Conservation (phyloP, 2,888 invertebrate genomes). For the Malthinus seriepunctatus region DNA sequence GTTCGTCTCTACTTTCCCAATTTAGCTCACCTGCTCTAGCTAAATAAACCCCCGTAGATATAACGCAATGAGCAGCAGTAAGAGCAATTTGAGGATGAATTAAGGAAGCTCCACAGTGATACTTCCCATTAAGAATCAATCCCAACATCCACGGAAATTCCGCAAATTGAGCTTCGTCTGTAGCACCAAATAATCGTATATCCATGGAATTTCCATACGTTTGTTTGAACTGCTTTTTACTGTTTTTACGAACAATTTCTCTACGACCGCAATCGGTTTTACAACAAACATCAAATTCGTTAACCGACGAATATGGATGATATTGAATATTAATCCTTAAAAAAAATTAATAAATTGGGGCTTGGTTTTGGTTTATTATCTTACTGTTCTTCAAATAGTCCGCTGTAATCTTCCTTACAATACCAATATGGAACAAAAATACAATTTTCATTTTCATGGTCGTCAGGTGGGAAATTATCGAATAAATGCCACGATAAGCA, state of each 20-base stretch:
- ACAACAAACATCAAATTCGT: conserved; percentile 47
- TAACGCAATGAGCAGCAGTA: conserved; percentile 49
- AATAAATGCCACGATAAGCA: too few species aligned
- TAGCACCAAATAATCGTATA: conserved; percentile 36
- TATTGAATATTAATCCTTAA: not conserved
- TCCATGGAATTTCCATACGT: conserved; percentile 23
- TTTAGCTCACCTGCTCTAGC: conserved; percentile 52
- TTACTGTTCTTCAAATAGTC: conserved; percentile 40
- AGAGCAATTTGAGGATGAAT: conserved; percentile 48
- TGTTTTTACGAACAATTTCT: too few species aligned
- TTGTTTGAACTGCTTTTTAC: too few species aligned
- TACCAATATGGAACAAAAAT: conserved; percentile 50
- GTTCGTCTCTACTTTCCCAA: conserved; percentile 43
- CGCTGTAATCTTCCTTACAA: conserved; percentile 47
- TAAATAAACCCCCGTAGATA: conserved; percentile 32
- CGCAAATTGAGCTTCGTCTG: conserved; percentile 41
- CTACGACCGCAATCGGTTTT: conserved; percentile 47
- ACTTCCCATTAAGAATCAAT: conserved; percentile 38
- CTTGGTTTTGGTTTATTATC: conserved; percentile 28
- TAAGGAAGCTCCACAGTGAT: conserved; percentile 46
- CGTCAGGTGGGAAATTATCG: not conserved
- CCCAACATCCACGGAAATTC: conserved; percentile 54
- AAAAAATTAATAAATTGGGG: conserved; percentile 34
- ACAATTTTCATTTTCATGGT: conserved; percentile 34
- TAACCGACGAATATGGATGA: conserved; percentile 10